Conservation (phyloP, 2,797 vertebrate genomes). For the Sebastes miniatus region DNA sequence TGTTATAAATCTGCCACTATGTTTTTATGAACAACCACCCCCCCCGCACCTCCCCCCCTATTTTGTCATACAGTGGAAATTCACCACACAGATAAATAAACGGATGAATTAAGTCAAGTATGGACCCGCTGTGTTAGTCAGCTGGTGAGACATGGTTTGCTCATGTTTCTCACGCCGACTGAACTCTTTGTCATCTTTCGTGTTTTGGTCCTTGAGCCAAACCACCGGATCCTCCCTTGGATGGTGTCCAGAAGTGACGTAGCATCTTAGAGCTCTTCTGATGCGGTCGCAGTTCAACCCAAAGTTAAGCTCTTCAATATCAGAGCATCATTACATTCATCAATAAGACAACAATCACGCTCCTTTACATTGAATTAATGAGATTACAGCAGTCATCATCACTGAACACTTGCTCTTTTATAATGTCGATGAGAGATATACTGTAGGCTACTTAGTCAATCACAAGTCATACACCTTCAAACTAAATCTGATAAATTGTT, state of each 20-base stretch:
- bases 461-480: not conserved
- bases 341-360: not conserved
- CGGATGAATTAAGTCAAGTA: not conserved
- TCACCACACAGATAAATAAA: not conserved
- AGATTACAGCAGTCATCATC: not conserved
- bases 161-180: constrained; percentile 3
- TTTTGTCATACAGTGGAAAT: not conserved
- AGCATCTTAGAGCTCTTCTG: not conserved
- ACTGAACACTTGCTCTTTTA: not conserved
- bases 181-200: not conserved
- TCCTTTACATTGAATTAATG: not conserved
- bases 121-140: not conserved
- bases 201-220: not conserved
- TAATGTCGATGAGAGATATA: not conserved
- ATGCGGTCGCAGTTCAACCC: not conserved
- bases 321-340: not conserved
- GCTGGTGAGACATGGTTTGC: constrained; percentile 5
- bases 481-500: not conserved
- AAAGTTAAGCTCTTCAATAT: not conserved
- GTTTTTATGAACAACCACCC: constrained; percentile 8
- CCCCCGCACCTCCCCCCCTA: not conserved
- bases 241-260: not conserved
- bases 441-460: too few species aligned
- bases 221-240: constrained; percentile 3
- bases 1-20: constrained; percentile 18